Evolutionary conservation across 2,113 vertebrate species (phyloP).

Genomic region (Nettapus auritus): DNA sequence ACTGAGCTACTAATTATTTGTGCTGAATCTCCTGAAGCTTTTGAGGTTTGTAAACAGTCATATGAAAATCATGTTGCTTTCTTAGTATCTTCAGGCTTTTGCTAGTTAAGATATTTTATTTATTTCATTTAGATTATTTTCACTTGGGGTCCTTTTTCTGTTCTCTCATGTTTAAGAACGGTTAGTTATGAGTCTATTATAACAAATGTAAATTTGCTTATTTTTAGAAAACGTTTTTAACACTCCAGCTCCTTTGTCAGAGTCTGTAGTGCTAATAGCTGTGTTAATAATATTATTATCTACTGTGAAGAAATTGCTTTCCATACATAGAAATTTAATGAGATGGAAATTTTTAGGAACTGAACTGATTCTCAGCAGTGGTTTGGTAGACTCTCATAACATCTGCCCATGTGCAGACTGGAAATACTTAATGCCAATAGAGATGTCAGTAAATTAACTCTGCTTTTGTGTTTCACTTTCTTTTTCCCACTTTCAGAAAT

Average conservation of each 20-base stretch:
- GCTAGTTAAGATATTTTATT: background rate
- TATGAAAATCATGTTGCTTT: background rate
- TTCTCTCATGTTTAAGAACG: background rate
- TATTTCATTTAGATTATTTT: background rate
- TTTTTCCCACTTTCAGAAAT: background rate
- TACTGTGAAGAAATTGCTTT: slow-evolving; percentile 20
- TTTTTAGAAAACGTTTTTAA: slow-evolving; percentile 44
- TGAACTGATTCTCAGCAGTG: slow-evolving; percentile 26
- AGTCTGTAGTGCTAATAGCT: background rate
- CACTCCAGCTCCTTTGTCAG: background rate
- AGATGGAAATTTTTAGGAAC: slow-evolving; percentile 34
- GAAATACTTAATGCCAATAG: background rate
- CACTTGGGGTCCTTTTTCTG: background rate
- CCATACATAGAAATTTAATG: slow-evolving; percentile 21
- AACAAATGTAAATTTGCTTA: slow-evolving; percentile 20
- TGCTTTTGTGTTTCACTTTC: background rate
- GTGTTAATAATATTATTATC: slow-evolving; percentile 47
- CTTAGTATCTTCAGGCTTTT: background rate
- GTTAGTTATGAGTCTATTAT: background rate
- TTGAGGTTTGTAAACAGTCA: background rate
- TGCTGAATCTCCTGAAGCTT: background rate
- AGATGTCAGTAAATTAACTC: background rate
- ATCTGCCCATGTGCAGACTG: slow-evolving; percentile 22
- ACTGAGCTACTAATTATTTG: background rate
- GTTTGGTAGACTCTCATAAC: slow-evolving; percentile 13